Evolutionary conservation across 2,797 vertebrate species (phyloP).

Genomic region (Cossypha dichroa): DNA sequence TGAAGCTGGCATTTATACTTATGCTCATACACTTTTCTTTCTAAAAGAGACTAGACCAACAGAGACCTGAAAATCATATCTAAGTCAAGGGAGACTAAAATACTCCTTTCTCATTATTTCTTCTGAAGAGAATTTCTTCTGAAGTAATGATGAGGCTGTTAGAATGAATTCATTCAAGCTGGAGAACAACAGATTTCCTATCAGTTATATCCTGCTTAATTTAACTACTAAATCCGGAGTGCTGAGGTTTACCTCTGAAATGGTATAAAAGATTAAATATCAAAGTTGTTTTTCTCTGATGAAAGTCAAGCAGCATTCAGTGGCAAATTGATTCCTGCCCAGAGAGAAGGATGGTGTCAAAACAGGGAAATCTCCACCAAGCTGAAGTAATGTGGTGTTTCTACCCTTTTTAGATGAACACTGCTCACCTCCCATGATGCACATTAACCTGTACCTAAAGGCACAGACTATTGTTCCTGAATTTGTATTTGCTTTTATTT

Average conservation of each 20-base stretch:
- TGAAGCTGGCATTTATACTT: not conserved
- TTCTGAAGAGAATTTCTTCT: constrained; percentile 33
- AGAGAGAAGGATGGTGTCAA: not conserved
- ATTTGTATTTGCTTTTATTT: not conserved
- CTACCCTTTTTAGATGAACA: accelerated
- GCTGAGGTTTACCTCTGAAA: constrained; percentile 32
- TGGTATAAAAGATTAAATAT: constrained; percentile 27
- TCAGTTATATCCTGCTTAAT: constrained; percentile 2
- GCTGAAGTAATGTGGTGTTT: not conserved
- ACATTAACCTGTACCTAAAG: not conserved
- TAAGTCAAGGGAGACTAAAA: constrained; percentile 28
- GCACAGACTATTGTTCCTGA: not conserved
- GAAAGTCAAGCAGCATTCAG: not conserved
- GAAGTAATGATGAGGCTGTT: constrained; percentile 17
- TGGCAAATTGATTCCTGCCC: not conserved
- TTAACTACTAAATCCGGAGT: not conserved
- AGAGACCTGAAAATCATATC: constrained; percentile 18
- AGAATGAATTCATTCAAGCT: not conserved
- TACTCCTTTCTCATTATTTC: constrained; percentile 38
- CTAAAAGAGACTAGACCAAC: not conserved
- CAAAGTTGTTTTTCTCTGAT: not conserved
- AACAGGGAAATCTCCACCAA: not conserved
- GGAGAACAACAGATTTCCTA: constrained; percentile 19
- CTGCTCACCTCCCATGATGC: not conserved
- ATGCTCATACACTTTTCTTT: not conserved